phyloP scores from a whole-genome alignment of 2,113 vertebrate genomes.

The Ptyas mucosa region DNA sequence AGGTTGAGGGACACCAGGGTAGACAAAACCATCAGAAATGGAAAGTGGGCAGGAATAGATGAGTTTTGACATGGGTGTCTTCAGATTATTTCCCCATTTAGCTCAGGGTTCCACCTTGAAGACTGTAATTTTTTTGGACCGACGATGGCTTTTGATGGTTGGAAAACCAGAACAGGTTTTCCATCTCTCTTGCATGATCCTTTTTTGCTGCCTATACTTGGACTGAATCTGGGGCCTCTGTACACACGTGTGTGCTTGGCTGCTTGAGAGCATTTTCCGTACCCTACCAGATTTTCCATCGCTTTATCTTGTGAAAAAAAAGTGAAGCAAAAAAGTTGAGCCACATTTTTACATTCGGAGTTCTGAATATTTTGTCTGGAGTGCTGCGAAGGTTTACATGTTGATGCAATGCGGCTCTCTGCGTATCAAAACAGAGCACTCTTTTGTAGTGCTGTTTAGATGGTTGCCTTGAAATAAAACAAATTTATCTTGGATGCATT shows the following conservation, averaged over 20 bases:
- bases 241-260: not conserved
- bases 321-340: not conserved
- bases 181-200: too few relatives aligned
- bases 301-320: not conserved
- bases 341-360: not conserved
- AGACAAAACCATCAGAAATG: not conserved
- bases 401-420: not conserved
- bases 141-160: not conserved
- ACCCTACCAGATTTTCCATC: not conserved
- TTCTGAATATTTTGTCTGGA: not conserved
- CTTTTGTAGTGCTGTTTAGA: not conserved
- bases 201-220: not conserved
- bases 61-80: not conserved
- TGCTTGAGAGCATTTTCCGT: not conserved
- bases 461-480: slow-evolving; percentile 23
- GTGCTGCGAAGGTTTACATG: not conserved
- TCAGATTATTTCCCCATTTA: not conserved
- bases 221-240: not conserved
- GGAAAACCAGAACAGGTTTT: not conserved
- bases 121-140: not conserved
- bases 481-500: not conserved
- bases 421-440: not conserved
- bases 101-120: not conserved
- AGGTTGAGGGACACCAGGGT: not conserved
- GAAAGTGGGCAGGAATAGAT: not conserved